Evolutionary conservation across 2,797 vertebrate species (phyloP).

Genomic region (Sardinella longiceps): DNA sequence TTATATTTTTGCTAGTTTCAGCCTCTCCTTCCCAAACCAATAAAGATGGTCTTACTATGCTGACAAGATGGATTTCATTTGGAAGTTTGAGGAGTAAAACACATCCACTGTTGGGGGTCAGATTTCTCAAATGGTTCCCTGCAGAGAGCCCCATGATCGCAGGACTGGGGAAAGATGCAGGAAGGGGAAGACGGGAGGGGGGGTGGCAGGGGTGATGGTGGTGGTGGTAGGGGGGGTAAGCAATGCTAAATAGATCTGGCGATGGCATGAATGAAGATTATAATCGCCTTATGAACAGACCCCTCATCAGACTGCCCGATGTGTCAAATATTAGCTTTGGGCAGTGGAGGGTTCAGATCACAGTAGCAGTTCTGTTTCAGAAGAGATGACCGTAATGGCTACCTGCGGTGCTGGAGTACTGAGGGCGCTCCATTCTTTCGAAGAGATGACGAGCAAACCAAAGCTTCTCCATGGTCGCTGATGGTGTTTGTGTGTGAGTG

Average conservation of each 20-base stretch:
- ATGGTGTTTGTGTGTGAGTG: too few relatives aligned
- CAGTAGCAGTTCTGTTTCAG: conserved; percentile 70
- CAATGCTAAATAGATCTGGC: conserved; percentile 64
- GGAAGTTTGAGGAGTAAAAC: conserved; percentile 89
- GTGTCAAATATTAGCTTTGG: conserved; percentile 42
- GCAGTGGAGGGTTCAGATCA: conserved; percentile 55
- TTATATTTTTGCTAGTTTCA: not conserved
- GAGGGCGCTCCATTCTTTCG: conserved; percentile 75
- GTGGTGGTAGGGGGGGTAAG: conserved; percentile 29
- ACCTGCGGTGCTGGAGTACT: conserved; percentile 82
- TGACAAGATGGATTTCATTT: conserved; percentile 87
- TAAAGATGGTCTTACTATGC: conserved; percentile 83
- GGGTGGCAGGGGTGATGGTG: too few relatives aligned
- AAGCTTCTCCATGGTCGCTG: not conserved
- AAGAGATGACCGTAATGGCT: conserved; percentile 77
- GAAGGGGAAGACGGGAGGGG: conserved; percentile 48
- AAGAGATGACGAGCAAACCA: conserved; percentile 50
- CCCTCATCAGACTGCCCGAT: conserved; percentile 59
- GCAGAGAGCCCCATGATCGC: conserved; percentile 79
- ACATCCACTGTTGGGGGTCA: conserved; percentile 85
- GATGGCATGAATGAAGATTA: conserved; percentile 68
- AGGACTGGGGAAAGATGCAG: conserved; percentile 58
- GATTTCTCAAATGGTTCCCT: conserved; percentile 86
- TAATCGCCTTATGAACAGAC: conserved; percentile 66
- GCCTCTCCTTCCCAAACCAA: conserved; percentile 65